A percentile compares a stretch with the other conserved stretches of the same genome.
Conservation (phyloP, 1,140 invertebrate genomes). For the Chymomyza costata region DNA sequence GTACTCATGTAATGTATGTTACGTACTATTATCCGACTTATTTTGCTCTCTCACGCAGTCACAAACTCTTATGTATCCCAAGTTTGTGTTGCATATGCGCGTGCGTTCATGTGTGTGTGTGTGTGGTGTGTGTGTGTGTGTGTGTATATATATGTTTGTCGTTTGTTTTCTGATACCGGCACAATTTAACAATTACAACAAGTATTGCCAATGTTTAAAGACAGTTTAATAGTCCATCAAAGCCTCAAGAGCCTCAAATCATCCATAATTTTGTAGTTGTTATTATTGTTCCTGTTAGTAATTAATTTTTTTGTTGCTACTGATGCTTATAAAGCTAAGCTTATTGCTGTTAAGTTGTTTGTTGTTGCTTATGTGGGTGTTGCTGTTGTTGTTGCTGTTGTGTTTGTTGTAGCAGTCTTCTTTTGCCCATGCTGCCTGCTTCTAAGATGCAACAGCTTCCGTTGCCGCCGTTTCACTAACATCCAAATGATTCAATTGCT, state of each 20-base stretch:
- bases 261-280: conserved; percentile 29
- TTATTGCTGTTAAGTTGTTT: conserved; percentile 27
- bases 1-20: conserved; percentile 1
- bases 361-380: conserved; percentile 4
- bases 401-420: conserved; percentile 31
- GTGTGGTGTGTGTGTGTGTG: background rate
- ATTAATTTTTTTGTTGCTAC: conserved; percentile 17
- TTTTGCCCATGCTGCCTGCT: conserved; percentile 10
- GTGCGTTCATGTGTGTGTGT: background rate
- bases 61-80: no score
- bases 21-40: background rate
- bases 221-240: no score
- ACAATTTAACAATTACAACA: no score
- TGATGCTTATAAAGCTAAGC: conserved; percentile 39
- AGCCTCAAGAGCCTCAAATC: no score
- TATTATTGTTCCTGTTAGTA: conserved; percentile 30
- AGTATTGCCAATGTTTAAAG: no score
- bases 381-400: conserved; percentile 6
- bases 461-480: conserved; percentile 34
- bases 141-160: conserved; percentile 27
- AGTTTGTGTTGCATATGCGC: background rate
- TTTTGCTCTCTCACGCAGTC: no score
- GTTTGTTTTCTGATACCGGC: conserved; percentile 24
- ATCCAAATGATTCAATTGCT: conserved; percentile 60
- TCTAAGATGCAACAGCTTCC: conserved; percentile 50